A percentile compares a stretch with the other conserved stretches of the same genome.
These are phyloP conservation scores for Coracopsis vasa DNA, from an alignment of 2,113 vertebrate species.

Conservation along the genomic window DNA sequence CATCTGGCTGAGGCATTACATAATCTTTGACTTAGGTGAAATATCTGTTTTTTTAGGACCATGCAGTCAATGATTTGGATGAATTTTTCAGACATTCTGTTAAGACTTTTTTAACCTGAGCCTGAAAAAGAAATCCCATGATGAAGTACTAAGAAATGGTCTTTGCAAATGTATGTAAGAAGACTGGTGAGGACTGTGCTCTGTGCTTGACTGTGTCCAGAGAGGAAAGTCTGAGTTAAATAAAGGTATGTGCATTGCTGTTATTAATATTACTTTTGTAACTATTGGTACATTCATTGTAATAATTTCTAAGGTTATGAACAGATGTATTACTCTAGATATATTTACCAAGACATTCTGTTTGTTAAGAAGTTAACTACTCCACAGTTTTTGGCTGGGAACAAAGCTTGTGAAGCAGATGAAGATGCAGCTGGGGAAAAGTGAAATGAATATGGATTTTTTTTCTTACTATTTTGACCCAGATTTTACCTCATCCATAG, in stretches of 20 bases:
- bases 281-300: not conserved
- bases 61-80: not conserved
- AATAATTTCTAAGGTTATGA: not conserved
- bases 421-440: not conserved
- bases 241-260: not conserved
- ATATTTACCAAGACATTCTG: not conserved
- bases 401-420: not conserved
- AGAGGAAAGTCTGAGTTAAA: not conserved
- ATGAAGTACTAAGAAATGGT: not conserved
- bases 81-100: not conserved
- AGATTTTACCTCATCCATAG: not conserved
- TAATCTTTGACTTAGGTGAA: not conserved
- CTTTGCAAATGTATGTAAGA: not conserved
- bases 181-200: not conserved
- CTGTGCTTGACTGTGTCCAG: not conserved
- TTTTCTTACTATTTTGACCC: not conserved
- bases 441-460: not conserved
- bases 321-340: not conserved
- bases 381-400: not conserved
- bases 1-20: not conserved
- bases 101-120: not conserved
- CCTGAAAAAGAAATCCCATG: accelerated
- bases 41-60: not conserved
- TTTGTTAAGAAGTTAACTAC: not conserved
- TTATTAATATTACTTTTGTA: not conserved